A percentile compares a stretch with the other conserved stretches of the same genome.
These are phyloP conservation scores for Vimba vimba DNA, from an alignment of 2,113 vertebrate species.

Conservation along the genomic window DNA sequence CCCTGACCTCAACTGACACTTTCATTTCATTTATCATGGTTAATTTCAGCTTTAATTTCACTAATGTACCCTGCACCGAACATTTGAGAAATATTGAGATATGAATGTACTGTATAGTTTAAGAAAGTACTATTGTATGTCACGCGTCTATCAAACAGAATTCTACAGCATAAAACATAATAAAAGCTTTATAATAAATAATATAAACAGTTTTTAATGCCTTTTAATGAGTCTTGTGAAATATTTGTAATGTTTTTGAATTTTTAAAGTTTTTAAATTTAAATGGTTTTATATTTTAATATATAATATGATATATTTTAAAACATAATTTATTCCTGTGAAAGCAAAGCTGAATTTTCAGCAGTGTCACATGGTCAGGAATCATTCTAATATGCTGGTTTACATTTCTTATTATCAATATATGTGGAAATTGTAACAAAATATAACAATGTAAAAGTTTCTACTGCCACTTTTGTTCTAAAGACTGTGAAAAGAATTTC, in stretches of 20 bases:
- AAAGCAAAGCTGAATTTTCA: not conserved
- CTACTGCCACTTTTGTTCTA: not conserved
- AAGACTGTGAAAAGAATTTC: no score
- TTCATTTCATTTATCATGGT: conserved; percentile 26
- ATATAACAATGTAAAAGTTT: not conserved
- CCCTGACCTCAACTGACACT: conserved; percentile 9
- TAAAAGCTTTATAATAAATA: not conserved
- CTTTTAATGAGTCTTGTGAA: no score
- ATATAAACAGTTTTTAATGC: no score
- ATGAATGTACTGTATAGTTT: not conserved
- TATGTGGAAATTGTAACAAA: no score
- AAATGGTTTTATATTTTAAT: not conserved
- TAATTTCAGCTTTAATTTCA: conserved; percentile 8
- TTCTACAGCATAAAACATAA: not conserved
- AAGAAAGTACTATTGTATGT: not conserved
- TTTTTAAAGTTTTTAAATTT: not conserved
- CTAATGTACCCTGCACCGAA: not conserved
- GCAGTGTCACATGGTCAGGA: not conserved
- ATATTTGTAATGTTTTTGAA: not conserved
- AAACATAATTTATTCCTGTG: not conserved
- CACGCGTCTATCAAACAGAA: not conserved
- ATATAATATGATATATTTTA: not conserved
- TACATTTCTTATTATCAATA: not conserved
- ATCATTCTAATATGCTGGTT: not conserved
- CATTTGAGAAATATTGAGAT: conserved; percentile 13